Evolutionary conservation across 2,113 vertebrate species (phyloP).

Genomic region (Thunnus maccoyii): DNA sequence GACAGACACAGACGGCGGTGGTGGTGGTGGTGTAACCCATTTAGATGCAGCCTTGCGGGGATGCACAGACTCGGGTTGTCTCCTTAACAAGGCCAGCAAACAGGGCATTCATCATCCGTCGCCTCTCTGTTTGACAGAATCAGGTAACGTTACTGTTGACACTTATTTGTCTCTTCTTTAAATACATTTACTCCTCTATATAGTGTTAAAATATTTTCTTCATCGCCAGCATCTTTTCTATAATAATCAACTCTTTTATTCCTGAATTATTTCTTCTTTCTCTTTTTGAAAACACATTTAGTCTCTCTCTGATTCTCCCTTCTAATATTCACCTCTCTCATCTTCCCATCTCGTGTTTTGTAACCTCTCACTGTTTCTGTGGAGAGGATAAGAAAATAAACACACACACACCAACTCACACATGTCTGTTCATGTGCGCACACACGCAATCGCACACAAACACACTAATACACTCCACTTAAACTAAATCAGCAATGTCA

Average conservation of each 20-base stretch:
- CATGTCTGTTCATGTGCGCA: neutral
- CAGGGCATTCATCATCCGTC: conserved; percentile 59
- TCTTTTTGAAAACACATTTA: neutral
- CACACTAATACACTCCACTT: conserved; percentile 31
- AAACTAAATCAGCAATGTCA: conserved; percentile 65
- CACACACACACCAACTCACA: conserved; percentile 28
- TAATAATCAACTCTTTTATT: neutral
- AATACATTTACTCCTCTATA: neutral
- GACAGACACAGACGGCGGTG: conserved; percentile 51
- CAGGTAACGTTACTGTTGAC: conserved; percentile 32
- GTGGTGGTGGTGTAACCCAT: conserved; percentile 55
- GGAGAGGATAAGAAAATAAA: neutral
- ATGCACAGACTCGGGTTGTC: conserved; percentile 32
- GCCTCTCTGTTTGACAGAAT: conserved; percentile 58
- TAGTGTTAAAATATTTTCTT: neutral
- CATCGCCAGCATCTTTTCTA: neutral
- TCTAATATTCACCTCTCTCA: neutral
- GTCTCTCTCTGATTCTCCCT: conserved; percentile 1
- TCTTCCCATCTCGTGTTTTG: neutral
- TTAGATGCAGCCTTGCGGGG: conserved; percentile 58
- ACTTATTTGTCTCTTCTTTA: conserved; percentile 4
- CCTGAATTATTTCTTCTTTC: neutral
- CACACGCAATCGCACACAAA: neutral
- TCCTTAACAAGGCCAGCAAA: conserved; percentile 65
- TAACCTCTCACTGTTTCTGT: neutral